Evolutionary conservation across 2,888 invertebrate genomes (phyloP).

Genomic region (Entomobrya multifasciata): DNA sequence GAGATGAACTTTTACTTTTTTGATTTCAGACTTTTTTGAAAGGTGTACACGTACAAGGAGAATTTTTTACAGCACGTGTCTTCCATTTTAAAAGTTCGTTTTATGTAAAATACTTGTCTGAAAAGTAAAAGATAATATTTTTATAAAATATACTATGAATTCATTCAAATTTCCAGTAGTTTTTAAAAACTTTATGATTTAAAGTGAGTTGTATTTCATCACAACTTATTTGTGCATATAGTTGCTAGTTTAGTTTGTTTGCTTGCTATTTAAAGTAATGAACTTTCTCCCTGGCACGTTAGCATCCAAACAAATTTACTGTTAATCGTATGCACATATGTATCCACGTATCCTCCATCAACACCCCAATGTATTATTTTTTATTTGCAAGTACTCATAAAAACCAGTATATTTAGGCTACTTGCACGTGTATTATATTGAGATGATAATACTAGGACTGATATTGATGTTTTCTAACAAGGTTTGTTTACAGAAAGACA

Average conservation of each 20-base stretch:
- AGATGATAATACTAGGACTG: too few relatives aligned
- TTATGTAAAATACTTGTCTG: background rate
- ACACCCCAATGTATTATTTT: too few relatives aligned
- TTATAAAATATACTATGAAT: conserved; percentile 3
- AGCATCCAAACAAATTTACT: conserved; percentile 32
- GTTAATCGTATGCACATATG: conserved; percentile 12
- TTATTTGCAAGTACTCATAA: too few relatives aligned
- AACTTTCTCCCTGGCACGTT: conserved; percentile 18
- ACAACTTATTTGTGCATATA: background rate
- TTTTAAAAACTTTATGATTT: conserved; percentile 38
- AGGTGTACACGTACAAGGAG: too few relatives aligned
- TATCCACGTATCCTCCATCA: conserved; percentile 37
- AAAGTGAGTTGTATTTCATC: conserved; percentile 26
- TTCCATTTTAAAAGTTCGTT: background rate
- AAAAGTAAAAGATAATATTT: background rate
- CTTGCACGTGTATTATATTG: too few relatives aligned
- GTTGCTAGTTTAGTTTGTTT: background rate
- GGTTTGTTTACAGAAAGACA: too few relatives aligned
- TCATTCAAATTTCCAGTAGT: conserved; percentile 4
- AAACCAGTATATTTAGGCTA: too few relatives aligned
- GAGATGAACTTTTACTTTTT: conserved; percentile 10
- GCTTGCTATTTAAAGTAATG: conserved; percentile 18
- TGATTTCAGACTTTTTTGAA: background rate
- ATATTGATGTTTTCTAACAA: too few relatives aligned
- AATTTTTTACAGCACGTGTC: conserved; percentile 23